Evolutionary conservation across 2,888 invertebrate species (phyloP), one percentile per base, ranked within the genome.

Genomic region (Sarcophaga rosellei): DNA sequence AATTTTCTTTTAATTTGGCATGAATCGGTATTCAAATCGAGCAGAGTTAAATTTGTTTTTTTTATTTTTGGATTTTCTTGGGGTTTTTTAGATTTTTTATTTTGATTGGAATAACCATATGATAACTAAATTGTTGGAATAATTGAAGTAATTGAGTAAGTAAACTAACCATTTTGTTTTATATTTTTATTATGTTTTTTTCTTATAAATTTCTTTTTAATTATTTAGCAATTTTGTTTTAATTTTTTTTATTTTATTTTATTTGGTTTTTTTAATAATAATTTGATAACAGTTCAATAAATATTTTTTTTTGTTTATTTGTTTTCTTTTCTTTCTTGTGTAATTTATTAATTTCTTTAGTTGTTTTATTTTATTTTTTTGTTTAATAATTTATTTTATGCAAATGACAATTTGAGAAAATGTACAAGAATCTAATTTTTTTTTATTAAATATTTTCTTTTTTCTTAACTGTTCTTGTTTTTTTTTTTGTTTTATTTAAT

Each of bases 341-440:
- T 35, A 35, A 35, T 35, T 35, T 35, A 35, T 35, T 81, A 69
- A 83, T 77, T 75, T 81, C 78, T 74, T 74, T 59, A 57, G 63
- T 61, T 82, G 65, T 76, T 72, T 20, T 59, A 0, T 74, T 70
- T 62, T 62, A 62, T 57, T 83, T 73, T 76, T 72, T 76, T 75
- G 20, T 47, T 35, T 35, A 35, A 35, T 35, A 35, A 1, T 35
- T 35, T 35, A 8, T 66, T 63, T 72, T 76, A 61, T 69, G 68
- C 65, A 78, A 77, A 81, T 85, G 78, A 70, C 69, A 81, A 66
- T 78, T 82, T 74, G 70, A 78, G 77, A 83, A 83, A 84, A 84
- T 87, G 76, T 86, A 85, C 84, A 87, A 81, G 74, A 86, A 79
- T 73, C 80, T 88, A 77, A 85, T 78, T 75, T 80, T 81, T 81